Evolutionary conservation across 2,797 vertebrate genomes (phyloP).

Genomic region (Cygnus olor): DNA sequence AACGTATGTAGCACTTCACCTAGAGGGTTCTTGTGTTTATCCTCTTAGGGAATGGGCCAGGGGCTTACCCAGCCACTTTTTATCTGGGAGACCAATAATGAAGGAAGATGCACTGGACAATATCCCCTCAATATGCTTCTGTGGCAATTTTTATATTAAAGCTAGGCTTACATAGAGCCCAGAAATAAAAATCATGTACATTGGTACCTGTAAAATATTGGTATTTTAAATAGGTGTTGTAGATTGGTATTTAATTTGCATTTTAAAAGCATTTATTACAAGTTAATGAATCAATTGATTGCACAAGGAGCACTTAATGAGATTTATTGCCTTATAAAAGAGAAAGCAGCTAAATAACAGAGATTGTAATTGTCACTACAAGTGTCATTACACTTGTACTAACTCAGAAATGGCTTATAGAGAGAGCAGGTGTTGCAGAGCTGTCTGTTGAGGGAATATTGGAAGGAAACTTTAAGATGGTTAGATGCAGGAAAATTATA

Average conservation of each 20-base stretch:
- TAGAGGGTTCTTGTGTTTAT: neutral
- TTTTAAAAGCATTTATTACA: conserved; percentile 71
- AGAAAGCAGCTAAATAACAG: conserved; percentile 59
- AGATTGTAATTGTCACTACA: conserved; percentile 53
- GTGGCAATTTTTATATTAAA: neutral
- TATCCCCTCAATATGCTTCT: neutral
- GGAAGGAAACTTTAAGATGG: neutral
- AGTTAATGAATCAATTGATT: conserved; percentile 76
- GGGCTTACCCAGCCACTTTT: neutral
- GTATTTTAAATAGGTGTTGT: conserved; percentile 45
- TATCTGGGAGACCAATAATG: neutral
- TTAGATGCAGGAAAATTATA: neutral
- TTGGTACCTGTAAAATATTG: neutral
- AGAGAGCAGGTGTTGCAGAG: neutral
- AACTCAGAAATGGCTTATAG: neutral
- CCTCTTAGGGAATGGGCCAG: fast-evolving
- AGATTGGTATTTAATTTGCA: conserved; percentile 70
- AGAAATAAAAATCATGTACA: neutral
- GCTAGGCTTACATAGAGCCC: neutral
- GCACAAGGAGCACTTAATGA: conserved; percentile 69
- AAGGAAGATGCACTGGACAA: neutral
- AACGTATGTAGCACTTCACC: neutral
- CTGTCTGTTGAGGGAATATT: neutral
- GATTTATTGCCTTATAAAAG: conserved; percentile 75
- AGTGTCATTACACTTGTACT: conserved; percentile 35